Percentiles rank a stretch among this genome's conserved stretches.
Conservation (phyloP, 2,113 vertebrate species). For the Mastomys natalensis region DNA sequence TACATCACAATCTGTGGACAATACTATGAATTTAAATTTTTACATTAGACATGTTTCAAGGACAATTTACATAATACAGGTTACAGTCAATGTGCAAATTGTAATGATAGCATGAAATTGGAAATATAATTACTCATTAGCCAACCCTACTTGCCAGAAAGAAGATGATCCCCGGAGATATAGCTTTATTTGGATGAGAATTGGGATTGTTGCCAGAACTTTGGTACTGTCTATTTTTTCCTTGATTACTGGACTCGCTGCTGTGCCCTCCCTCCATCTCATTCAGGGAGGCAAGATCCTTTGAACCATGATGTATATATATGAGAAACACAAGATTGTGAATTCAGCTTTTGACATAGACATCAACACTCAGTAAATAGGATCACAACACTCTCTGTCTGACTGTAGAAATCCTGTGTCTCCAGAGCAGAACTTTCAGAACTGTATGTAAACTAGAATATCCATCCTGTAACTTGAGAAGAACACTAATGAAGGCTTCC, state of each 20-base stretch:
- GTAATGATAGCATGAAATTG: slow-evolving; percentile 70
- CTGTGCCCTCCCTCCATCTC: not conserved
- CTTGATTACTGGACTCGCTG: not conserved
- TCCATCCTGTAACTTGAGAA: slow-evolving; percentile 11
- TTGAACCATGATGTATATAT: not conserved
- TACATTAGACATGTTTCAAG: slow-evolving; percentile 71
- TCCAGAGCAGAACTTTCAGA: slow-evolving; percentile 5
- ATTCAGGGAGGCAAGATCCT: slow-evolving; percentile 13
- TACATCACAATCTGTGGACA: slow-evolving; percentile 55
- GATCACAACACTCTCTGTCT: not conserved
- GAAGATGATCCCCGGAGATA: slow-evolving; percentile 60
- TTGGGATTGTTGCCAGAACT: slow-evolving; percentile 58
- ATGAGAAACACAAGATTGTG: not conserved
- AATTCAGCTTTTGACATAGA: slow-evolving; percentile 40
- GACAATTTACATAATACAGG: slow-evolving; percentile 74
- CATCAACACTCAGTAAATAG: not conserved
- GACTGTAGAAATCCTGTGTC: not conserved
- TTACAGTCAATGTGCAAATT: slow-evolving; percentile 73
- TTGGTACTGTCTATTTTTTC: slow-evolving; percentile 8
- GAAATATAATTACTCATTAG: slow-evolving; percentile 80
- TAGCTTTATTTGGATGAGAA: slow-evolving; percentile 44
- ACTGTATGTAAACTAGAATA: slow-evolving; percentile 25
- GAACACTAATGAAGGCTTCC: not conserved
- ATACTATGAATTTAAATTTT: slow-evolving; percentile 43
- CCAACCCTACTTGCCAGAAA: slow-evolving; percentile 51